A percentile compares a stretch with the other conserved stretches of the same genome.
These are phyloP conservation scores for Burhinus oedicnemus DNA, from an alignment of 2,113 vertebrate species.

Conservation along the genomic window DNA sequence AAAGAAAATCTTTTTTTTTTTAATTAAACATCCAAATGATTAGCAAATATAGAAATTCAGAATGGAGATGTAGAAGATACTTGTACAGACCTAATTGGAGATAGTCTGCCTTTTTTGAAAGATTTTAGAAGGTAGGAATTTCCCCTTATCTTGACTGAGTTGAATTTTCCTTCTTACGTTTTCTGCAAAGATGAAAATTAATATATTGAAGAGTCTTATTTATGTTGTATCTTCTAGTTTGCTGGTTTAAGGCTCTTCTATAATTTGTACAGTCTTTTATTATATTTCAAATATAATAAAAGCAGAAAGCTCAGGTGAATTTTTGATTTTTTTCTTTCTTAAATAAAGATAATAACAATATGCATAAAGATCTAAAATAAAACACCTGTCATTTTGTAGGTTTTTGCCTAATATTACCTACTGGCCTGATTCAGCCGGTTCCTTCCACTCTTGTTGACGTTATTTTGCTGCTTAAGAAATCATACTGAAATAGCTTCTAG, in stretches of 20 bases:
- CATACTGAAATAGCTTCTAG: not conserved
- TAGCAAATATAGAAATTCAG: not conserved
- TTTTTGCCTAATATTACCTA: not conserved
- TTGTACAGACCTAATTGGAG: not conserved
- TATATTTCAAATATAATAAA: not conserved
- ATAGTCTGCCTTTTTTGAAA: not conserved
- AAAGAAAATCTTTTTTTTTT: not conserved
- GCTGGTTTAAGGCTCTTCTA: not conserved
- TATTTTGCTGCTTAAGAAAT: not conserved
- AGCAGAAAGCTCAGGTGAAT: not conserved
- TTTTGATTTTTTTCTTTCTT: not conserved
- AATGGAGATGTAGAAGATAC: not conserved
- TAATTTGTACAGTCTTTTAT: not conserved
- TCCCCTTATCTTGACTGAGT: not conserved
- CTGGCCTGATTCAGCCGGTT: not conserved
- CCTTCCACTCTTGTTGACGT: not conserved
- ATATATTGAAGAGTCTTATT: not conserved
- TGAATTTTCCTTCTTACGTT: not conserved
- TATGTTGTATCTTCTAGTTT: not conserved
- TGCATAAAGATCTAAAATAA: not conserved
- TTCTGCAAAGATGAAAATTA: not conserved
- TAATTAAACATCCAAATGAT: not conserved
- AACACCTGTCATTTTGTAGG: not conserved
- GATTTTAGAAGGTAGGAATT: not conserved
- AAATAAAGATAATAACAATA: not conserved